Conservation (phyloP, 2,888 invertebrate species). For the Drosophila greeni region DNA sequence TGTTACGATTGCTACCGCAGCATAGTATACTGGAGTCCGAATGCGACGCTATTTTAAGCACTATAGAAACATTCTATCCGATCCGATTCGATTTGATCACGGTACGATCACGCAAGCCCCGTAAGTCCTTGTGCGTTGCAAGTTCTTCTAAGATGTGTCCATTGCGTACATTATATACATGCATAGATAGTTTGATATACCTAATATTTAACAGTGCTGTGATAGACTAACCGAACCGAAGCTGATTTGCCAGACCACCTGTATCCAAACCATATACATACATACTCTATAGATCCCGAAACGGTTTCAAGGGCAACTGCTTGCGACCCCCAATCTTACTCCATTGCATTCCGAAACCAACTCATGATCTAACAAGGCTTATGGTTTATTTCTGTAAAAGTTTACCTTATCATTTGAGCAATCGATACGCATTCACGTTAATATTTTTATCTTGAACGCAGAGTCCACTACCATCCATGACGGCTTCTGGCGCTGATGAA, state of each 20-base stretch:
- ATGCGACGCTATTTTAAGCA: constrained; percentile 54
- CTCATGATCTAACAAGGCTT: constrained; percentile 34
- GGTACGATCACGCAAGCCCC: constrained; percentile 34
- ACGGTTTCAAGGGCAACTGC: constrained; percentile 42
- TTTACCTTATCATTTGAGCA: constrained; percentile 48
- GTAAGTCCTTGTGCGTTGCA: constrained; percentile 66
- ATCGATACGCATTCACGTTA: constrained; percentile 61
- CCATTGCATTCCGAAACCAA: constrained; percentile 15
- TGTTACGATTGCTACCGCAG: constrained; percentile 35
- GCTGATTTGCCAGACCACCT: constrained; percentile 38
- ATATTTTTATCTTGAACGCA: constrained; percentile 78
- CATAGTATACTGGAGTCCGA: constrained; percentile 32
- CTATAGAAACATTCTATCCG: constrained; percentile 46
- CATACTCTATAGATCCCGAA: constrained; percentile 23
- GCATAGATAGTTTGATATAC: constrained; percentile 41
- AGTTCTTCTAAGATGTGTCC: constrained; percentile 56
- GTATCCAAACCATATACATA: constrained; percentile 18
- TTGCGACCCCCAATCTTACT: constrained; percentile 28
- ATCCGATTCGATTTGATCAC: constrained; percentile 35
- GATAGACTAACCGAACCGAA: constrained; percentile 63
- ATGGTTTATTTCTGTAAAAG: constrained; percentile 38
- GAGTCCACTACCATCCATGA: constrained; percentile 84
- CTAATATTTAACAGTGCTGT: constrained; percentile 69
- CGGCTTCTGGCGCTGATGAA: constrained; percentile 84
- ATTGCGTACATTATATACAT: constrained; percentile 44